phyloP scores from a whole-genome alignment of 2,888 invertebrate species.

The Deroplatys truncata region DNA sequence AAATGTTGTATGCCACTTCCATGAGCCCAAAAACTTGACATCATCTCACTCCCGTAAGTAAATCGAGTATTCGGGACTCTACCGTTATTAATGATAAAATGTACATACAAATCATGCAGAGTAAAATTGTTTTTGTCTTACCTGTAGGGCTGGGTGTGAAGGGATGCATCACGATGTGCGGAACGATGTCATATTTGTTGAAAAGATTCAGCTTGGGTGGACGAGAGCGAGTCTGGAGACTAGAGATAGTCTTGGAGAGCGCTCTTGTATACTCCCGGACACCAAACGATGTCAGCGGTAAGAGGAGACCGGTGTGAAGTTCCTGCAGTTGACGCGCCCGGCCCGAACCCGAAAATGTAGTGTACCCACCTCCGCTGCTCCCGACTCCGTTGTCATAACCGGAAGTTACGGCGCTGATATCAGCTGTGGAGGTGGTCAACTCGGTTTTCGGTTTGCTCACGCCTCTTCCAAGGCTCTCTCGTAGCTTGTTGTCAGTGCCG shows the following conservation, averaged over 20 bases:
- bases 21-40: no score
- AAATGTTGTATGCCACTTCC: no score
- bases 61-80: no score
- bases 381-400: background rate
- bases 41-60: no score
- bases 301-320: slow-evolving; percentile 42
- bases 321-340: slow-evolving; percentile 40
- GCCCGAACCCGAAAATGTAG: background rate
- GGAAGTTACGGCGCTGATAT: background rate
- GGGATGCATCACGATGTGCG: slow-evolving; percentile 66
- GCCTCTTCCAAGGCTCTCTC: background rate
- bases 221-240: slow-evolving; percentile 50
- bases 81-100: no score
- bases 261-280: slow-evolving; percentile 68
- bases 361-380: background rate
- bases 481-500: background rate
- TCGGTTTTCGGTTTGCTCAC: background rate
- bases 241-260: slow-evolving; percentile 61
- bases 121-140: slow-evolving; percentile 42
- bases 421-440: background rate
- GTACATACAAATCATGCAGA: no score
- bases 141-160: slow-evolving; percentile 73
- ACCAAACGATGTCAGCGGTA: slow-evolving; percentile 38
- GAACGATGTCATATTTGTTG: slow-evolving; percentile 64
- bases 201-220: slow-evolving; percentile 58